Base-by-base conservation (phyloP, 2,797 vertebrate genomes). In the Odontamblyopus lacepedii region DNA sequence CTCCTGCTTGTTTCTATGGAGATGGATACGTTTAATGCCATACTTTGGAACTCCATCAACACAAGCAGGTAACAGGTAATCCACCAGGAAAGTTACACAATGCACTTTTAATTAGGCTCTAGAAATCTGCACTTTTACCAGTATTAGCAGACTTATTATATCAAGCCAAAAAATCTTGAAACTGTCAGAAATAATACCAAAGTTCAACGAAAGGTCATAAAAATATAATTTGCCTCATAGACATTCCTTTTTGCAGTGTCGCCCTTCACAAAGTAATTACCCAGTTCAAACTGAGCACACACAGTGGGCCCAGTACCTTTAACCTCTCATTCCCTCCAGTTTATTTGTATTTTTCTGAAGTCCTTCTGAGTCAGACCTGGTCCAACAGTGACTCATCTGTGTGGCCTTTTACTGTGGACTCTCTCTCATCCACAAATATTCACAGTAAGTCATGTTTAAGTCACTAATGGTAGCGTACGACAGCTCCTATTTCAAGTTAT, bases 301-400 rank as follows among this genome's bases (percentile, higher is more conserved):
- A 44, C n/a, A 44, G 35, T 26, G 62, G 32, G 2, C 35, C n/a
- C 11, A 23, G 18, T 41, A 32, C 30, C 2, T 12, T 41, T 15
- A 64, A 44, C 38, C 63, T 38, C 29, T 19, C 29, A 62, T 35
- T 12, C 2, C 6, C 35, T 6, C 16, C 38, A 44, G 63, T 26
- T 38, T 64, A 26, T 64, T 64, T 41, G 5, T 44, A n/a, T 35
- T 44, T 64, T 44, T 19, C 11, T 44, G 38, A 15, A 1, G 32
- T 38, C 9, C 35, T 41, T 26, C n/a, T 64, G n/a, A 64, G 23
- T 41, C 38, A 64, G 38, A 26, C 11, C n/a, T 44, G 63, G 63
- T 48, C 38, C 44, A 18, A 66, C 64, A 51, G 15, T 66, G 64
- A 66, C 8, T 50, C 64, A 66, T 66, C 64, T 29, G 64, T 50